A percentile compares a stretch with the other conserved stretches of the same genome.
These are phyloP conservation scores for Itoplectis maculator DNA, from an alignment of 2,888 invertebrate genomes.

Conservation along the genomic window DNA sequence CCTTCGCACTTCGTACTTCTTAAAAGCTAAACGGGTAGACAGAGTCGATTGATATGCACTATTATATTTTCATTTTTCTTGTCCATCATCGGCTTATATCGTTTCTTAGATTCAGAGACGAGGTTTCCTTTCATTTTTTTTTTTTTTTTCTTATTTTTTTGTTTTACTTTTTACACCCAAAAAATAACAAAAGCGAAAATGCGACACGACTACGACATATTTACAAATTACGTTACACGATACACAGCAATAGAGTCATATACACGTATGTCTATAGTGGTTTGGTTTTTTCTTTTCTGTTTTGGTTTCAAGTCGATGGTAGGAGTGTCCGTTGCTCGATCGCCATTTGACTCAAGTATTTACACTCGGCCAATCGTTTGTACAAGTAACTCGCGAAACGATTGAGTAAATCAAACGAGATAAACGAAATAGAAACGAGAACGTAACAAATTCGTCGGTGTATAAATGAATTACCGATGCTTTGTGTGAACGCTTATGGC, in stretches of 20 bases:
- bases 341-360: constrained; percentile 58
- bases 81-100: constrained; percentile 73
- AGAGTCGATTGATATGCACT: constrained; percentile 74
- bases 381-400: constrained; percentile 36
- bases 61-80: constrained; percentile 76
- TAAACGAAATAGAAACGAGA: constrained; percentile 23
- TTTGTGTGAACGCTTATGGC: constrained; percentile 48
- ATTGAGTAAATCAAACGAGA: constrained; percentile 21
- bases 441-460: constrained; percentile 44
- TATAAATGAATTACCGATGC: constrained; percentile 61
- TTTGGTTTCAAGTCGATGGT: constrained; percentile 5
- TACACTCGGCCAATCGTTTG: constrained; percentile 58
- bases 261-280: constrained; percentile 74
- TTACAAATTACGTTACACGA: constrained; percentile 82
- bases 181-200: constrained; percentile 80
- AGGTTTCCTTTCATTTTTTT: constrained; percentile 47
- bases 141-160: not conserved
- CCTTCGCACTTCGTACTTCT: constrained; percentile 7
- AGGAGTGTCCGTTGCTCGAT: constrained; percentile 24
- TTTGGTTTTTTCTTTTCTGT: constrained; percentile 43
- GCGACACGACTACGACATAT: constrained; percentile 80
- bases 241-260: constrained; percentile 79
- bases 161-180: constrained; percentile 75
- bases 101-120: constrained; percentile 73
- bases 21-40: constrained; percentile 41